These are phyloP conservation scores for Acrobasis consociella DNA, from an alignment of 2,888 invertebrate genomes.

Conservation along the genomic window DNA sequence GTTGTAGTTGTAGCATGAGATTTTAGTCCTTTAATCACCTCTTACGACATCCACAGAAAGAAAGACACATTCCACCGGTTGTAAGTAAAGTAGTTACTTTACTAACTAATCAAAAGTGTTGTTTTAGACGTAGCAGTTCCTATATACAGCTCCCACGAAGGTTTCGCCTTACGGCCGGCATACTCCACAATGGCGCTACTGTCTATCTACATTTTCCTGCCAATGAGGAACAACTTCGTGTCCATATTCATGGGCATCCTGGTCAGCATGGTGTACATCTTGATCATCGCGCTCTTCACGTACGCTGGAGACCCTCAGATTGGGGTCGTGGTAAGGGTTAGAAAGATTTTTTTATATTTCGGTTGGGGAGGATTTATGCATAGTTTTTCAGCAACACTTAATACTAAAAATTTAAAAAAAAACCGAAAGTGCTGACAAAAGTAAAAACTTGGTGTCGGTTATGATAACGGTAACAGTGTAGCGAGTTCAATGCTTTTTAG, in stretches of 20 bases:
- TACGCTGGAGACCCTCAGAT: slow-evolving; percentile 57
- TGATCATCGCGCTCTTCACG: slow-evolving; percentile 65
- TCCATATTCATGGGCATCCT: slow-evolving; percentile 87
- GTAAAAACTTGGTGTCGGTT: too few species aligned
- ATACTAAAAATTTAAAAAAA: too few species aligned
- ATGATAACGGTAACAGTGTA: too few species aligned
- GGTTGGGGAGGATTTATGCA: too few species aligned
- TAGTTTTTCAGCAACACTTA: too few species aligned
- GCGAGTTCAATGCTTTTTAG: too few species aligned
- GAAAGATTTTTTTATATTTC: slow-evolving; percentile 10
- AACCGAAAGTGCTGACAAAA: too few species aligned
- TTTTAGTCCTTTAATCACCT: too few species aligned
- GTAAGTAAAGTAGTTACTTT: background rate
- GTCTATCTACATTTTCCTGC: slow-evolving; percentile 92
- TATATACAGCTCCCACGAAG: slow-evolving; percentile 83
- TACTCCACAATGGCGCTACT: slow-evolving; percentile 89
- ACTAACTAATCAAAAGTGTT: slow-evolving; percentile 22
- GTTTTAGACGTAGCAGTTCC: slow-evolving; percentile 85
- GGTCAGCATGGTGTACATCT: slow-evolving; percentile 86
- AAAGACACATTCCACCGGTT: too few species aligned
- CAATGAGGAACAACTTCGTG: slow-evolving; percentile 88
- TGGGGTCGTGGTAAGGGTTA: slow-evolving; percentile 61
- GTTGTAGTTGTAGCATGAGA: too few species aligned
- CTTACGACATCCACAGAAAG: too few species aligned
- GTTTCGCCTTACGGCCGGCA: slow-evolving; percentile 84